Base-by-base conservation (phyloP, 2,797 vertebrate genomes). In the Tamandua tetradactyla region DNA sequence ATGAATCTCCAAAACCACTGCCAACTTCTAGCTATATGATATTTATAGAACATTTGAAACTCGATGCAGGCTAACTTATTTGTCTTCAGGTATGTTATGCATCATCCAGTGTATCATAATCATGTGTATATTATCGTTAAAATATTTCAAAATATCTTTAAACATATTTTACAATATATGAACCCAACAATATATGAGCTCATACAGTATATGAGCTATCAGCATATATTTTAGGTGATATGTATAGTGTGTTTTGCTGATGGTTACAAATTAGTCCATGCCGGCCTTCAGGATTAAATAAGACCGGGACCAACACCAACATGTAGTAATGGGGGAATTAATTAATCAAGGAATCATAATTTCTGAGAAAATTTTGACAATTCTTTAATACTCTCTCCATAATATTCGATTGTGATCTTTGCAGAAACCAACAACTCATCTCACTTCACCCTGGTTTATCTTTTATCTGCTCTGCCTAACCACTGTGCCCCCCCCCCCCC, bases 21-120 rank as follows among this genome's bases (percentile, higher is more conserved):
- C 42, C 9, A 18, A 52, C 40, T 61, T 91, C 27, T 80, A 84
- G 44, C 47, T 90, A 35, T 64, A 22, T 35, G 35, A 66, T 49
- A 59, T n/a, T 94, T 17, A 71, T 78, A 68, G 57, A 85, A 84
- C 18, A 27, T 87, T 82, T 91, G 42, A 93, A 91, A 94, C n/a
- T 7, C 59, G 14, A n/a, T 76, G 4, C 9, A 66, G 30, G 13
- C 3, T 92, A 57, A 57, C 12, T 47, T 62, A 22, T 75, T 91
- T 95, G 44, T 92, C 76, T 94, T 80, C 35, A 52, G 61, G n/a
- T 20, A 91, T 35, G 40, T 87, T 80, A 72, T 20, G 22, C 8
- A 49, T 82, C 72, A 49, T 80, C 32, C 85, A 55, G 30, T 44
- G 3, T 40, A 25, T 84, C 49, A 37, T 47, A 66, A 40, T 68